phyloP scores from a whole-genome alignment of 2,888 invertebrate species.

The Diplolepis rosae region DNA sequence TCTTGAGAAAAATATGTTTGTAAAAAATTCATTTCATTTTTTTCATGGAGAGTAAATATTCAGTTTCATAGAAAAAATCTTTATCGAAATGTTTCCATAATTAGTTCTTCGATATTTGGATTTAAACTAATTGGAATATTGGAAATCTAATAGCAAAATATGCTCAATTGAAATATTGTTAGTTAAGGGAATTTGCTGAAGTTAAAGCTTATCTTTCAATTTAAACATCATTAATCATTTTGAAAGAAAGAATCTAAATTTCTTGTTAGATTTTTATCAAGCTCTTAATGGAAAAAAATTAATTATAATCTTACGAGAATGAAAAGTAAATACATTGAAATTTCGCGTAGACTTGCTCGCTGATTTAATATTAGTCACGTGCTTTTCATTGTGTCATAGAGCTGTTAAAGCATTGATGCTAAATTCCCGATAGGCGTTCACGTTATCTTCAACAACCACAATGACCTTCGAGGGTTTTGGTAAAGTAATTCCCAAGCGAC shows the following conservation, averaged over 20 bases:
- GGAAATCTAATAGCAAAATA: no score
- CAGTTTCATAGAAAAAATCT: no score
- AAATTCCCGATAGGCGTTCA: slow-evolving; percentile 3
- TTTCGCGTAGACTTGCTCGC: background rate
- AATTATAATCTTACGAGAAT: background rate
- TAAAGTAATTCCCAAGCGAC: slow-evolving; percentile 6
- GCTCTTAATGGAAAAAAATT: background rate
- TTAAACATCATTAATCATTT: background rate
- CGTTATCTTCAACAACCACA: background rate
- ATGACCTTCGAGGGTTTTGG: slow-evolving; percentile 14
- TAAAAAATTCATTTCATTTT: no score
- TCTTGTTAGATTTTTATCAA: background rate
- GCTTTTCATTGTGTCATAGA: background rate
- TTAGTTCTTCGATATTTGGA: no score
- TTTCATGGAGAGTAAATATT: no score
- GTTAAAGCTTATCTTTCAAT: no score
- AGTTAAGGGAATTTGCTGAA: no score
- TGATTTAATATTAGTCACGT: background rate
- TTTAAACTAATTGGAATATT: no score
- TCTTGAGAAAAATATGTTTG: background rate
- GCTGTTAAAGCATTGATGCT: background rate
- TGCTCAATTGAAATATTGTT: no score
- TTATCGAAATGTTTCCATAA: no score
- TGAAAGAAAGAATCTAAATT: background rate
- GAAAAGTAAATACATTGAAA: background rate